phyloP scores from a whole-genome alignment of 2,888 invertebrate species.

The Drosophila cracens region DNA sequence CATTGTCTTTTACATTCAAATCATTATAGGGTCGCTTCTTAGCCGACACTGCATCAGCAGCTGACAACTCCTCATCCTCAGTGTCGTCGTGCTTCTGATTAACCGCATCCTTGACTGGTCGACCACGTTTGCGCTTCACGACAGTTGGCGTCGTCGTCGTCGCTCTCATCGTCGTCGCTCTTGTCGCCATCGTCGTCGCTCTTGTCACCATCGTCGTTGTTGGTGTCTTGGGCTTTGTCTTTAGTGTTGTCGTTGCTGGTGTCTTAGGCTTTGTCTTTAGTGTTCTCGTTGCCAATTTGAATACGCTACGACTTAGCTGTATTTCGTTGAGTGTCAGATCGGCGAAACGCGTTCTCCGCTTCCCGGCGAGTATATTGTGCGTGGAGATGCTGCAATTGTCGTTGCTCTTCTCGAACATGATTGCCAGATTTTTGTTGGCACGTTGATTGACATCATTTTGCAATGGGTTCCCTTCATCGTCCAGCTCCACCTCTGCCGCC shows the following conservation, averaged over 20 bases:
- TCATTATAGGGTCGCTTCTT: not conserved
- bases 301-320: conserved; percentile 50
- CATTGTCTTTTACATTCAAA: not conserved
- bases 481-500: not conserved
- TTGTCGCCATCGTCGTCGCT: not conserved
- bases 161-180: not conserved
- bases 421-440: conserved; percentile 54
- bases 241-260: too few species aligned
- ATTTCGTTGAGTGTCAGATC: conserved; percentile 77
- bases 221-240: too few species aligned
- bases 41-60: not conserved
- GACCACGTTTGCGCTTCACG: conserved; percentile 45
- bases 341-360: conserved; percentile 71
- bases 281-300: conserved; percentile 30
- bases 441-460: not conserved
- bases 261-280: not conserved
- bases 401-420: conserved; percentile 71
- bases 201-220: too few species aligned
- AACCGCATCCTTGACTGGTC: not conserved
- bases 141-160: not conserved
- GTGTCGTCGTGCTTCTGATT: not conserved
- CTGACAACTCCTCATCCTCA: conserved; percentile 3
- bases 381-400: conserved; percentile 83
- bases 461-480: conserved; percentile 11
- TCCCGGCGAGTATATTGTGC: conserved; percentile 83